Percentiles rank a stretch among this genome's conserved stretches.
These are phyloP conservation scores for Redunca redunca DNA, from an alignment of 2,113 vertebrate genomes.

Conservation along the genomic window DNA sequence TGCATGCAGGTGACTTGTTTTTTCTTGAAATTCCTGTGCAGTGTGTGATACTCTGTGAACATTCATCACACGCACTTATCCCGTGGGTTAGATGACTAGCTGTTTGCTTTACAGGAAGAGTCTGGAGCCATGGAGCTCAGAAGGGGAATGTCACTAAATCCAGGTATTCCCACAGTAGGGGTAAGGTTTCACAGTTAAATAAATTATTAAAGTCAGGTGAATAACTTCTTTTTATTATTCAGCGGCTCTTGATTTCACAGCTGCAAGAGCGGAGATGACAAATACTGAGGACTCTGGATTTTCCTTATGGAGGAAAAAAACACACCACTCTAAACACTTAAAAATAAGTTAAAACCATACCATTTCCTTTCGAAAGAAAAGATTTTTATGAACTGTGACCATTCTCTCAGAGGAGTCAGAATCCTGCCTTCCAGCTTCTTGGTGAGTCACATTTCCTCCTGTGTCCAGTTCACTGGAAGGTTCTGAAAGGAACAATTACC, in stretches of 20 bases:
- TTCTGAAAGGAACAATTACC: background rate
- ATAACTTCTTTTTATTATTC: constrained; percentile 38
- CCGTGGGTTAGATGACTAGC: background rate
- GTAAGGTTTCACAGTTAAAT: constrained; percentile 11
- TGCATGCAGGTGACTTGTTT: background rate
- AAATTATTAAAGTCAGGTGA: constrained; percentile 38
- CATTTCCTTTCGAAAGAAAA: constrained; percentile 53
- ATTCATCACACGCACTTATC: background rate
- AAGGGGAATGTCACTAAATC: background rate
- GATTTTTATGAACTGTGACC: constrained; percentile 48
- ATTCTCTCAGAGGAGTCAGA: constrained; percentile 34
- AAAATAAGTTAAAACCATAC: constrained; percentile 44
- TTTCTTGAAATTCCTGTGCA: background rate
- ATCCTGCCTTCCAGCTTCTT: background rate
- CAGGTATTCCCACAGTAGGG: background rate
- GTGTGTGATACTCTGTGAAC: background rate
- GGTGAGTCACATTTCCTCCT: background rate
- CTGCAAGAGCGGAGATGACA: background rate
- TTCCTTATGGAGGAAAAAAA: background rate
- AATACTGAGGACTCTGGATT: background rate
- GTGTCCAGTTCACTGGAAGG: background rate
- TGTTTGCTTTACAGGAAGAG: background rate
- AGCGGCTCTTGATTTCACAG: constrained; percentile 17
- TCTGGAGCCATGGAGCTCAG: background rate
- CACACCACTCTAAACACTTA: background rate